Evolutionary conservation across 2,113 vertebrate species (phyloP).

Genomic region (Alectura lathami): DNA sequence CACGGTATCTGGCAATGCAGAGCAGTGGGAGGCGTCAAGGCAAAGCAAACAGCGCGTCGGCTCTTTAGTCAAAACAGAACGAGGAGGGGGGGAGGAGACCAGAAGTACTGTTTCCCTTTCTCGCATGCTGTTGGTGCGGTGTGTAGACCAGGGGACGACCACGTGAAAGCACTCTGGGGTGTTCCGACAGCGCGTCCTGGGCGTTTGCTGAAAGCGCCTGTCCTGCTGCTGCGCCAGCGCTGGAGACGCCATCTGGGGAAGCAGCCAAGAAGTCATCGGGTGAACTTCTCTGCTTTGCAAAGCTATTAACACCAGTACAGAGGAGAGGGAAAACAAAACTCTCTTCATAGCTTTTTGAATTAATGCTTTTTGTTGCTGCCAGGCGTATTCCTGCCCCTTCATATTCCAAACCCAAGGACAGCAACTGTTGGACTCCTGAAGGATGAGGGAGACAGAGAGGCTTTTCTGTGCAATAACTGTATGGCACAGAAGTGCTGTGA

Average conservation of each 20-base stretch:
- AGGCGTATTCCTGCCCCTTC: constrained; percentile 18
- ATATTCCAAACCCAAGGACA: constrained; percentile 62
- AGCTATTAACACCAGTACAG: constrained; percentile 21
- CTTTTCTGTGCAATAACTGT: constrained; percentile 59
- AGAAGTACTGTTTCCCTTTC: neutral
- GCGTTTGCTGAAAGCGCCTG: neutral
- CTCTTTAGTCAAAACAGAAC: neutral
- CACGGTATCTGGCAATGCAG: neutral
- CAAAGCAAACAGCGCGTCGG: neutral
- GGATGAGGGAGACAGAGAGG: constrained; percentile 57
- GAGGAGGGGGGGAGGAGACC: neutral
- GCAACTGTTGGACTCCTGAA: constrained; percentile 61
- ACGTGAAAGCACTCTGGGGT: neutral
- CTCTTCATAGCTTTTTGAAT: constrained; percentile 60
- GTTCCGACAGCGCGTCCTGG: neutral
- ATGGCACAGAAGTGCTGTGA: constrained; percentile 55
- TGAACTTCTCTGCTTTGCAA: constrained; percentile 52
- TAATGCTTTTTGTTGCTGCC: constrained; percentile 48
- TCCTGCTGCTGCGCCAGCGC: constrained; percentile 33
- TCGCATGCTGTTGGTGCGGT: neutral
- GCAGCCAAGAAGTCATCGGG: constrained; percentile 47
- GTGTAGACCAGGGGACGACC: neutral
- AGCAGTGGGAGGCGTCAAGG: neutral
- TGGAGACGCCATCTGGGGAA: constrained; percentile 48
- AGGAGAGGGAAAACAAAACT: constrained; percentile 53